Evolutionary conservation across 2,888 invertebrate species (phyloP), one percentile per base, ranked within the genome.

Genomic region (Xestia sexstrigata): DNA sequence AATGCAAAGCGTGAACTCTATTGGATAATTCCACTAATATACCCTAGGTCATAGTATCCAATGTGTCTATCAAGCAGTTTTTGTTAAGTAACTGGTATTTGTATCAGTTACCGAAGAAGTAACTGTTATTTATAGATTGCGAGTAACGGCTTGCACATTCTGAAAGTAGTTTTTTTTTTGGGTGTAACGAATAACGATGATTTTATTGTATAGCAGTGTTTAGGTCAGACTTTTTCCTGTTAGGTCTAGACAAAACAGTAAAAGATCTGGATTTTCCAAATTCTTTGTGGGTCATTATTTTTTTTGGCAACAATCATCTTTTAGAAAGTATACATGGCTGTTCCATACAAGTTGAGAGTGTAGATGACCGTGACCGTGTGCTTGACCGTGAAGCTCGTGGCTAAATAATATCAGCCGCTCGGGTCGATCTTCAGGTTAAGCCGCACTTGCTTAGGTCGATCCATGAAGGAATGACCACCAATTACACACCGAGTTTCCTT

Each of bases 131-230:
- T 23, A 9, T 7, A 63, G 13, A 55, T 66, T 2, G 26, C n/a
- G 0, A n/a, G n/a, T 79, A 79, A 78, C 55, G 55, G 77, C 2
- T 52, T 17, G 3, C 8, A n/a, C 9, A 17, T 76, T 78, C 7
- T 47, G 17, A 47, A 23, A 17, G 35, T 23, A 9, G 6, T n/a
- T 20, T 45, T 58, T 55, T 70, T 42, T 45, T 13, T 2, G 45
- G 13, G 11, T 39, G 17, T 52, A 35, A 55, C 8, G 11, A 63
- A 13, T 52, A 35, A 55, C 8, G 11, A 63, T 70, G 9, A 47
- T 39, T 78, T 58, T 42, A 58, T 79, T 11, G 58, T 17, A n/a
- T 5, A n/a, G 1, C 2, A 42, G 20, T 49, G 8, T 42, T 55
- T 30, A 6, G 13, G n/a, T 78, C 47, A 17, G 1, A 0, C 15